Base-by-base conservation (phyloP, 2,888 invertebrate genomes). In the Drosophila stalkeri region DNA sequence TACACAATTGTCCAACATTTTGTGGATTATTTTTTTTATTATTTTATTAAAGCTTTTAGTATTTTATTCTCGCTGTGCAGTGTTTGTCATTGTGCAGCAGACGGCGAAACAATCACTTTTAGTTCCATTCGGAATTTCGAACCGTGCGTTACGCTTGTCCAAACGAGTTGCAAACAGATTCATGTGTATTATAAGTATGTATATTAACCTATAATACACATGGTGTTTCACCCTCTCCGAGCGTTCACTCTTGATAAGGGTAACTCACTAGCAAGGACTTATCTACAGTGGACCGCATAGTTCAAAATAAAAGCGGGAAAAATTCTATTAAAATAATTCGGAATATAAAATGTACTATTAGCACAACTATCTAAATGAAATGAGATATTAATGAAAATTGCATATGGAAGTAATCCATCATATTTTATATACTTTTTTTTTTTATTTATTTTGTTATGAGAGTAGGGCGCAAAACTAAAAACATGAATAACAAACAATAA, bases 391-490 rank as follows among this genome's bases (percentile, higher is more conserved):
- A 88, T 79, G 85, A 78, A 91, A 90, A 91, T 90, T 90, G 83
- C 90, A 85, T 80, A 82, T 86, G 91, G 91, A 91, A 91, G 90
- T 91, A 80, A 91, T 91, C 91, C 91, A 91, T 91, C 91, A 91
- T 81, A 73, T 80, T 75, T 52, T 52, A 57, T 66, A 23, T 55
- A 62, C 6, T 33, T 18, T 33, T 51, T 51, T 51, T 20, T 20
- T 54, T 54, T 49, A n/a, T 51, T 20, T 20, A 27, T 54, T 35
- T 35, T 3, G 7, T 18, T 49, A 49, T 51, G 18, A 35, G 71
- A 67, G 61, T 71, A 74, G 66, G 70, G 87, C 75, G 85, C 67
- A 62, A 67, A 75, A 66, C 68, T 68, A 54, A 74, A 82, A 59
- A 59, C 59, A 54, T 31, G 54, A 62, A 68, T 49, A 49, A 67